These are phyloP conservation scores for Drosophila malerkotliana DNA, from an alignment of 1,140 invertebrate species.

Conservation along the genomic window DNA sequence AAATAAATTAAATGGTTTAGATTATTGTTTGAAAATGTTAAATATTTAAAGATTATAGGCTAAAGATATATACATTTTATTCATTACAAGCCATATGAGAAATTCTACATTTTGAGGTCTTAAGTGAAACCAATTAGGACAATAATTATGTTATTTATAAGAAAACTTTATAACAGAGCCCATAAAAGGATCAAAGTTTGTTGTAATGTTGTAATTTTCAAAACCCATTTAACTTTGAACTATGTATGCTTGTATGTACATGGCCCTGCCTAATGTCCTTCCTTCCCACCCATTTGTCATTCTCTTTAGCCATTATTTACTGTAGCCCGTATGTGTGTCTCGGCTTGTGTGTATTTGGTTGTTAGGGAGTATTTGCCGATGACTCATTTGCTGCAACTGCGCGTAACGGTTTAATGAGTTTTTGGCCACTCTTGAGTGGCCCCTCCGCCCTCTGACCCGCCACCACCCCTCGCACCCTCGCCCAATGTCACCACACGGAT, in stretches of 20 bases:
- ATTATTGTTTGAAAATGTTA: background rate
- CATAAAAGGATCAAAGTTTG: no score
- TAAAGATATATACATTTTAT: background rate
- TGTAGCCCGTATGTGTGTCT: conserved; percentile 3
- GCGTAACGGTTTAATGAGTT: conserved; percentile 74
- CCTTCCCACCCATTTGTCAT: background rate
- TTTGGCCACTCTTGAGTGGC: conserved; percentile 39
- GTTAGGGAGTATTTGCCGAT: conserved; percentile 56
- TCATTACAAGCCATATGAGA: no score
- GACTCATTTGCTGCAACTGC: conserved; percentile 67
- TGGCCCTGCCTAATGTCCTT: no score
- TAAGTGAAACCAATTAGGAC: no score
- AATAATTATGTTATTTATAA: no score
- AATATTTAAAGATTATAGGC: background rate
- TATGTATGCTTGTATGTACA: background rate
- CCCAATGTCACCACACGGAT: background rate
- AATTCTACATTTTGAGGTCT: no score
- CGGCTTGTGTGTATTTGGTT: conserved; percentile 4
- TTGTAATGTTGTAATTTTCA: no score
- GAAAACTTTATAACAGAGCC: no score
- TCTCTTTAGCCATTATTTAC: conserved; percentile 2
- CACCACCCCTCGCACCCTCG: background rate
- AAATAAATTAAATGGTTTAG: no score
- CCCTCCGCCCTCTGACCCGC: background rate
- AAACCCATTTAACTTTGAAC: no score